Evolutionary conservation across 2,888 invertebrate species (phyloP), one percentile per base, ranked within the genome.

Genomic region (Epinotia brunnichana): DNA sequence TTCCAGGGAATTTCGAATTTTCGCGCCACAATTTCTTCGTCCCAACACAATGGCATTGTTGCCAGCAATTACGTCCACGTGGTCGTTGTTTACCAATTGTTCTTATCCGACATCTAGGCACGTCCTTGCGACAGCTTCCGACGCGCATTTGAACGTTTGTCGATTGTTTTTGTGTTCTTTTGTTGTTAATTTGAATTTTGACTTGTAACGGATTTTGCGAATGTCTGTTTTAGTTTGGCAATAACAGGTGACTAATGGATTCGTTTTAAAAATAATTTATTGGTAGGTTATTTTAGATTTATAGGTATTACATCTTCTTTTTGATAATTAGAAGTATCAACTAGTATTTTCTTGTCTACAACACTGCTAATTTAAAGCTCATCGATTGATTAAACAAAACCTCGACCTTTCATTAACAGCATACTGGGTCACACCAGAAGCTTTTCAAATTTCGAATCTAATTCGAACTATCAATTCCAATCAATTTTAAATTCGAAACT

Each of bases 31-130:
- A 73, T 70, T 73, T 73, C 73, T 73, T 70, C 63, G 66, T 63
- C 48, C 19, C 59, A 48, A 87, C 83, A 90, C 90, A 90, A 90
- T 89, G 82, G 82, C 84, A 90, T 90, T 90, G 90, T 90, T 87
- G 87, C n/a, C 41, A 41, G 62, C 74, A 89, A 89, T 90, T 88
- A 89, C 83, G 85, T 80, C 84, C 90, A 89, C 90, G 90, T 89
- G 89, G 79, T 76, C 69, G 72, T 83, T 90, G 90, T 90, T 90
- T 90, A 90, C 90, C 86, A 85, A 87, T 86, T 87, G 90, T 90
- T 86, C 83, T 84, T 88, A 89, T 89, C 89, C 87, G 76, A 74
- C 79, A 85, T 87, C 88, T 86, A 88, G 87, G 78, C 81, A 80
- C 84, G 90, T 89, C 90, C 90, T 90, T 90, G 86, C 76, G 77